Evolutionary conservation across 1,140 invertebrate species (phyloP), one percentile per base, ranked within the genome.

Genomic region (Sinella curviseta): DNA sequence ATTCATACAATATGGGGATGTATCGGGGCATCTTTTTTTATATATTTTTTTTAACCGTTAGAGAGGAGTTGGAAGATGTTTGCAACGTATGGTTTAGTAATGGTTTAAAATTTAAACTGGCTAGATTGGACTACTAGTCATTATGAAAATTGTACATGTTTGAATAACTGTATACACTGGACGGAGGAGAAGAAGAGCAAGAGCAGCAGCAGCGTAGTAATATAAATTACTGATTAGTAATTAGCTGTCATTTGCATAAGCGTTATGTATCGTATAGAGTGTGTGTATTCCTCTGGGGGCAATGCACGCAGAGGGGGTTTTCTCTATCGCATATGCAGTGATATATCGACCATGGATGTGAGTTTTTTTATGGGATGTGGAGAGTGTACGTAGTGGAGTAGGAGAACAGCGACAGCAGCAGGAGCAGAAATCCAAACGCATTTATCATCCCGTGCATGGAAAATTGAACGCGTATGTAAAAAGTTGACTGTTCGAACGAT

Each of bases 161-260:
- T 48, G 39, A 12, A 48, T 48, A 20, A 12, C 8, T 48, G 39
- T 48, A 20, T 48, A 20, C 20, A 20, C 20, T 8, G 8, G 39
- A 48, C 20, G 39, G 8, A 48, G 39, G 20, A 48, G 8, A 48
- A 48, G 39, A 48, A 12, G 20, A 48, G 8, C 39, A 26, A 12
- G 57, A n/a, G 8, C 8, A 65, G 57, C 24, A n/a, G 57, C 8
- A 8, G 31, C 65, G 57, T 17, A n/a, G n/a, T n/a, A n/a, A 33
- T 70, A 70, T 70, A 70, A 70, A 70, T 70, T 70, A 70, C 65
- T 70, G 65, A 70, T 70, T 70, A 70, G 65, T 70, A 70, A 70
- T 70, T 70, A 70, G 65, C 65, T 70, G 65, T 70, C 65, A 70
- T 70, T 70, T 70, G 65, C 65, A 70, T 70, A 33, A 30, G 24